Evolutionary conservation across 2,113 vertebrate species (phyloP), one percentile per base, ranked within the genome.

Genomic region (Benitochromis conjunctus): DNA sequence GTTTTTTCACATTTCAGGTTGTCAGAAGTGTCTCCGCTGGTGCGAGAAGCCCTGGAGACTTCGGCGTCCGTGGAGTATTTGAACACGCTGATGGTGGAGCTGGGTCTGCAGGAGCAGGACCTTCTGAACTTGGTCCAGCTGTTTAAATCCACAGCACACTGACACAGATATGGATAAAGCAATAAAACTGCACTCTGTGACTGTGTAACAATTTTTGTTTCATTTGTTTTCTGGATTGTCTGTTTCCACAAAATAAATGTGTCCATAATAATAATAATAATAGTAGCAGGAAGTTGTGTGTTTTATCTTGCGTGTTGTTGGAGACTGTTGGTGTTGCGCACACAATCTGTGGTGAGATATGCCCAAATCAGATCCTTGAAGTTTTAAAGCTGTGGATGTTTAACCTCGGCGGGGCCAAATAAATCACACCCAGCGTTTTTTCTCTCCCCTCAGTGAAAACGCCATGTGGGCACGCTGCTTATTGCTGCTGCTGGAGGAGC

Each of bases 371-470:
- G 55, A 92, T 95, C 84, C 84, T 80, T 88, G 56, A 91, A 81
- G 80, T 87, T 87, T 83, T 43, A 55, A 77, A 56, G 79, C 80
- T 46, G 26, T 62, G 76, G 62, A 51, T 91, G 91, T 92, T 94
- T 86, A 90, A 89, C 86, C 81, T 83, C 53, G 77, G 82, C 71
- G 80, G 24, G 62, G 36, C 66, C 83, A 92, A 94, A 94, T 84
- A 94, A 95, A 94, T 96, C 94, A 95, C 91, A 93, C 94, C 94
- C 92, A 91, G 82, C 83, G 88, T 91, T 89, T 83, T 36, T 10
- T 1, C 6, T 64, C 10, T 64, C 31, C 34, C 4, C 71, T 66
- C 57, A 80, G 71, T 56, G 69, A 92, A 92, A 86, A 83, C 78
- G 29, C 26, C 83, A 88, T 88, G 89, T 91, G 78, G 87, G 46